Evolutionary conservation across 2,888 invertebrate genomes (phyloP).

Genomic region (Cetonia aurata): DNA sequence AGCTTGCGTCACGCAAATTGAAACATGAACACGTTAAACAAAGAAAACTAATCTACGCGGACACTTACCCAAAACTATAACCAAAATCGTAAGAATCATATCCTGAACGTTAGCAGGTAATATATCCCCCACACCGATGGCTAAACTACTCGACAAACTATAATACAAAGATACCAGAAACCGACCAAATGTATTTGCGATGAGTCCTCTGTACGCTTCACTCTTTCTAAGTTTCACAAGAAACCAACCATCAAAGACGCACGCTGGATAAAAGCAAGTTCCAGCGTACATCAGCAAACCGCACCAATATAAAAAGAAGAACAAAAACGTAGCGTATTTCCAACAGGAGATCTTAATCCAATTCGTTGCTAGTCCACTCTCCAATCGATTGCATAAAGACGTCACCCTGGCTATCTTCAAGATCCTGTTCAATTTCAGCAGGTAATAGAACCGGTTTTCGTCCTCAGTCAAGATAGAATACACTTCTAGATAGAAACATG

Average conservation of each 20-base stretch:
- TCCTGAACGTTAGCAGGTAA: slow-evolving; percentile 67
- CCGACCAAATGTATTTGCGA: slow-evolving; percentile 55
- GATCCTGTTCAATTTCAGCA: slow-evolving; percentile 70
- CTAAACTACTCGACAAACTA: slow-evolving; percentile 66
- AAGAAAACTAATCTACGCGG: neutral
- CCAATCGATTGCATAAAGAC: slow-evolving; percentile 67
- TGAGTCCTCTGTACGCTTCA: slow-evolving; percentile 40
- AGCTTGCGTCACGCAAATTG: too few relatives aligned
- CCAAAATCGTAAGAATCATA: slow-evolving; percentile 55
- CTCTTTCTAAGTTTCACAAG: slow-evolving; percentile 47
- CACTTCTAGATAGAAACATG: slow-evolving; percentile 69
- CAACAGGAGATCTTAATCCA: slow-evolving; percentile 58
- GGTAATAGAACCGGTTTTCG: slow-evolving; percentile 66
- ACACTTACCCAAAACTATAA: slow-evolving; percentile 50
- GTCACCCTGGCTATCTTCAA: slow-evolving; percentile 69
- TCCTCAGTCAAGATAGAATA: slow-evolving; percentile 61
- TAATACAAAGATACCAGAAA: slow-evolving; percentile 67
- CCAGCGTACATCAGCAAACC: slow-evolving; percentile 70
- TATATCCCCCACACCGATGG: slow-evolving; percentile 69
- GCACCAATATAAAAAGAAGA: slow-evolving; percentile 69
- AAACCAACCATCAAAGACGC: slow-evolving; percentile 69
- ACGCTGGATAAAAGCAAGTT: slow-evolving; percentile 68
- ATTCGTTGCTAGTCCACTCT: slow-evolving; percentile 61
- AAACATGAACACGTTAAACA: too few relatives aligned
- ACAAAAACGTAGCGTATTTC: slow-evolving; percentile 68